Evolutionary conservation across 2,113 vertebrate genomes (phyloP).

Genomic region (Lynx canadensis): DNA sequence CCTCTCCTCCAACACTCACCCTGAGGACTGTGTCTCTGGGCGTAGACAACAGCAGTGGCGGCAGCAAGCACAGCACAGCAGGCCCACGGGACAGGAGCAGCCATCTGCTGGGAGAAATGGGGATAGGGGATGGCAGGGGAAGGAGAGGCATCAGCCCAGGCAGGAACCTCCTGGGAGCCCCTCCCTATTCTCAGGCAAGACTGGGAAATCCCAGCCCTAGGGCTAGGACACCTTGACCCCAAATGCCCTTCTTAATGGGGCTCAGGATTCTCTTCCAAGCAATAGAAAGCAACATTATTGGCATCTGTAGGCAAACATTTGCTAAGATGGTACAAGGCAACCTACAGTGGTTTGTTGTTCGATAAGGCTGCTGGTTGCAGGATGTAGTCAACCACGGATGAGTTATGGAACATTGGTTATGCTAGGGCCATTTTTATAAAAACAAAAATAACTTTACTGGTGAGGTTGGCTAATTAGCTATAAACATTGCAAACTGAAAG

Average conservation of each 20-base stretch:
- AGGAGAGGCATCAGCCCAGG: slow-evolving; percentile 20
- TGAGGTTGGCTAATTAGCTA: slow-evolving; percentile 68
- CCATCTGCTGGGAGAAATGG: slow-evolving; percentile 91
- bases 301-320: slow-evolving; percentile 46
- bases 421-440: slow-evolving; percentile 65
- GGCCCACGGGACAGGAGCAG: slow-evolving; percentile 92
- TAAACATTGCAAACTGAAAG: slow-evolving; percentile 51
- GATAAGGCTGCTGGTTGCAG: slow-evolving; percentile 33
- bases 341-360: slow-evolving; percentile 62
- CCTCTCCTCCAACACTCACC: slow-evolving; percentile 88
- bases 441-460: slow-evolving; percentile 36
- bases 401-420: slow-evolving; percentile 38
- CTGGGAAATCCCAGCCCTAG: slow-evolving; percentile 43
- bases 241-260: slow-evolving; percentile 51
- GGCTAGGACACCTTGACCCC: slow-evolving; percentile 36
- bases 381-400: background rate
- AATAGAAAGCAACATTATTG: slow-evolving; percentile 46
- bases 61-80: slow-evolving; percentile 94
- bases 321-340: slow-evolving; percentile 44
- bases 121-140: background rate
- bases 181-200: background rate
- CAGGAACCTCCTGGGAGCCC: background rate
- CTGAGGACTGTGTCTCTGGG: slow-evolving; percentile 94
- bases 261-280: slow-evolving; percentile 50
- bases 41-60: slow-evolving; percentile 91